Evolutionary conservation across 2,797 vertebrate species (phyloP).

Genomic region (Sebastes minor): DNA sequence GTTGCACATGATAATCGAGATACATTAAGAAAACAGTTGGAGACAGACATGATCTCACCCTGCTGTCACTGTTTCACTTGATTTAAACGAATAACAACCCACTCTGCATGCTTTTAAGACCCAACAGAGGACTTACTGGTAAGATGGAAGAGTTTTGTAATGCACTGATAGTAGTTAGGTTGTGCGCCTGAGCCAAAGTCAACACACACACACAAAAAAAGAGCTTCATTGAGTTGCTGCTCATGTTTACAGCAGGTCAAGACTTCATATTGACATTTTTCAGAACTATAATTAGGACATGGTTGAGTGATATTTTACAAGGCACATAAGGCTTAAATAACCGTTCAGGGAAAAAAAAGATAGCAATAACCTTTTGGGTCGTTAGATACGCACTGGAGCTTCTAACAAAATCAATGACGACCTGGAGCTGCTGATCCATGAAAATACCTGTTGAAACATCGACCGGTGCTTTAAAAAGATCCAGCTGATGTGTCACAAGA

Average conservation of each 20-base stretch:
- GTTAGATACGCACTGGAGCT: slow-evolving; percentile 16
- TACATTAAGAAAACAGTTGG: neutral
- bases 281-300: neutral
- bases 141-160: neutral
- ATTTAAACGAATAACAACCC: slow-evolving; percentile 18
- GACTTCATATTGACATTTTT: slow-evolving; percentile 16
- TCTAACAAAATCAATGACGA: slow-evolving; percentile 59
- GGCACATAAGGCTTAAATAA: slow-evolving; percentile 26
- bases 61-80: slow-evolving; percentile 26
- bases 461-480: slow-evolving; percentile 43
- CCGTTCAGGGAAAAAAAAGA: neutral
- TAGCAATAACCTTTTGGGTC: slow-evolving; percentile 12
- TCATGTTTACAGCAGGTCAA: neutral
- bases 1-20: neutral
- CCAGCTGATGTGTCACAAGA: neutral
- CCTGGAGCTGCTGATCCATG: slow-evolving; percentile 49
- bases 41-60: slow-evolving; percentile 56
- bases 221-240: neutral
- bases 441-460: slow-evolving; percentile 36
- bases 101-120: slow-evolving; percentile 9
- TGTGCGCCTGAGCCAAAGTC: neutral
- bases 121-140: neutral
- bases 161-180: neutral
- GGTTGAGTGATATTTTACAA: slow-evolving; percentile 9
- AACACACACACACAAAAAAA: neutral